Conservation (phyloP, 2,797 vertebrate species). For the Enteromius paludinosus region DNA sequence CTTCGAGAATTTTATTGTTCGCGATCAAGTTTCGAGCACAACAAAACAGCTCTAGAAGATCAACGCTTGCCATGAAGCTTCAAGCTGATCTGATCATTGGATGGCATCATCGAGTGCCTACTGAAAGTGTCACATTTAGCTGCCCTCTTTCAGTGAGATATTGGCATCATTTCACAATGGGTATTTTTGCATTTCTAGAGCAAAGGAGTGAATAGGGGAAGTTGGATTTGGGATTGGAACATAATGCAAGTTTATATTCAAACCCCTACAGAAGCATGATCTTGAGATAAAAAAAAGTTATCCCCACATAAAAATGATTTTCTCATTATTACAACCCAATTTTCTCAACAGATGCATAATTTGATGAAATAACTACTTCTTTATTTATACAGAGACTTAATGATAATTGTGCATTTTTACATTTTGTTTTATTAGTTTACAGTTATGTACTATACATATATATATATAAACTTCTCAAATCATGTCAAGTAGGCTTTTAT, state of each 20-base stretch:
- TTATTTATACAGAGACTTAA: background rate
- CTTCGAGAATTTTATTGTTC: conserved; percentile 1
- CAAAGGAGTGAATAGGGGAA: background rate
- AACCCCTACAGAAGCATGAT: background rate
- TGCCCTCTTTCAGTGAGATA: background rate
- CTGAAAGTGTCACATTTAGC: conserved; percentile 8
- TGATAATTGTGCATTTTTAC: background rate
- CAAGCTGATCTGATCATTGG: background rate
- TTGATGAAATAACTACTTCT: background rate
- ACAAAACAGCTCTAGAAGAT: background rate
- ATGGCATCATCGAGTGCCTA: background rate
- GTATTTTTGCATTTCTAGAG: conserved; percentile 6
- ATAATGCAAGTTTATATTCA: background rate
- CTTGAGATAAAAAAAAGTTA: background rate
- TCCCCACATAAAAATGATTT: background rate
- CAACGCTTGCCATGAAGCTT: conserved; percentile 19
- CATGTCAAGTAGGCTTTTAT: no score
- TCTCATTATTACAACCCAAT: background rate
- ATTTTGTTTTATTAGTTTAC: background rate
- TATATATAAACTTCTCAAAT: no score
- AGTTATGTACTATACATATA: background rate
- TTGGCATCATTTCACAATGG: conserved; percentile 10
- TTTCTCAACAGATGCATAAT: background rate
- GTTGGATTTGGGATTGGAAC: background rate
- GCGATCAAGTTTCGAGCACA: conserved; percentile 13